A percentile compares a stretch with the other conserved stretches of the same genome.
Evolutionary conservation across 1,140 invertebrate genomes (phyloP).

Genomic region (Hyposmocoma kahamanoa): DNA sequence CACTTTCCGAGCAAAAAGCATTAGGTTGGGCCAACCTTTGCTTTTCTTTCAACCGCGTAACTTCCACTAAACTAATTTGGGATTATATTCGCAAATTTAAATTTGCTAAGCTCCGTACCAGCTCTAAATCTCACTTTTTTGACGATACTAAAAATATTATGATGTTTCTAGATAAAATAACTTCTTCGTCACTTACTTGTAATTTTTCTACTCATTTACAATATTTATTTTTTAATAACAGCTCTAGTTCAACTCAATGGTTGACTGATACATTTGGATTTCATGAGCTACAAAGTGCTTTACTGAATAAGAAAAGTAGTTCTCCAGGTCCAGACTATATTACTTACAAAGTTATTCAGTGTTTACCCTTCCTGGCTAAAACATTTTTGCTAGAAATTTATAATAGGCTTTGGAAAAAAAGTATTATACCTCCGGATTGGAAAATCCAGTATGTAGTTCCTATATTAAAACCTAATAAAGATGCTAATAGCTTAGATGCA

Average conservation of each 20-base stretch:
- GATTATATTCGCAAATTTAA: not conserved
- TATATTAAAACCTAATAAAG: constrained; percentile 3
- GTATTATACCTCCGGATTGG: not conserved
- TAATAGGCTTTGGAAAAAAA: not conserved
- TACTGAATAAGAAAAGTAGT: not conserved
- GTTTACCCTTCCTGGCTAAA: not conserved
- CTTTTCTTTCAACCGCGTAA: not conserved
- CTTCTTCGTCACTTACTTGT: not conserved
- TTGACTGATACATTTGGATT: not conserved
- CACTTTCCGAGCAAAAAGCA: not conserved
- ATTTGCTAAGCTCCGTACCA: not conserved
- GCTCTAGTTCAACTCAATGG: not conserved
- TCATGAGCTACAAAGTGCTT: not conserved
- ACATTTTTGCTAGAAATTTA: not conserved
- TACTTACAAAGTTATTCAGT: not conserved
- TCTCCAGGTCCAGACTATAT: constrained; percentile 4
- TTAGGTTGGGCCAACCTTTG: not conserved
- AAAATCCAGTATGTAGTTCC: constrained; percentile 2
- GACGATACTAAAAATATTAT: not conserved
- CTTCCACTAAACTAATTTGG: not conserved
- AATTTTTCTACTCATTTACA: too few relatives aligned
- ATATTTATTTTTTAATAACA: not conserved
- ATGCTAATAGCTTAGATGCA: constrained; percentile 1
- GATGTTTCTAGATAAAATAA: not conserved
- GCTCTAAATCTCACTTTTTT: not conserved